phyloP scores from a whole-genome alignment of 2,113 vertebrate genomes.

The Corythoichthys haematopterus region DNA sequence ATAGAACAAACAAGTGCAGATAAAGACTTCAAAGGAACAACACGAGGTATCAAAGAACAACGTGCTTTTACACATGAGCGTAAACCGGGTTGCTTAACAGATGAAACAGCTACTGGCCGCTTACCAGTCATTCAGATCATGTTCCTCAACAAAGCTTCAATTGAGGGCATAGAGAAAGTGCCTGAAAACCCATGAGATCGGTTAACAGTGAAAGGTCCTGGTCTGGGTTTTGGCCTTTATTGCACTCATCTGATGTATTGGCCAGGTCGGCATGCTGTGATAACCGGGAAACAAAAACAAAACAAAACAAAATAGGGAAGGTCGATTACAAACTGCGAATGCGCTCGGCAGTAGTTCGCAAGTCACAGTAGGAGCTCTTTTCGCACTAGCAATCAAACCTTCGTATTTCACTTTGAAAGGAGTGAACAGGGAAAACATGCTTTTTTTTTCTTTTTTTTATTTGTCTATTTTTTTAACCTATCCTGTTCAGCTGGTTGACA shows the following conservation, averaged over 20 bases:
- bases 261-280: background rate
- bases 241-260: background rate
- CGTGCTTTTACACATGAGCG: background rate
- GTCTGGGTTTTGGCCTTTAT: no score
- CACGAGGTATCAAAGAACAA: constrained; percentile 4
- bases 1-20: constrained; percentile 45
- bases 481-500: no score
- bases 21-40: constrained; percentile 1
- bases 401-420: no score
- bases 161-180: background rate
- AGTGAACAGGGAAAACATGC: no score
- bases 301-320: no score
- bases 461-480: no score
- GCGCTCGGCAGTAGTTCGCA: no score
- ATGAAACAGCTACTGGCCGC: background rate
- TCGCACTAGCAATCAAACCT: no score
- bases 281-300: no score
- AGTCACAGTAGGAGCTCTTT: no score
- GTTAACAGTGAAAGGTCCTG: background rate
- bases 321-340: no score
- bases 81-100: background rate
- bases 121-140: background rate
- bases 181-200: background rate
- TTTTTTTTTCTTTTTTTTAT: no score
- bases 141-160: background rate